A percentile compares a stretch with the other conserved stretches of the same genome.
Evolutionary conservation across 1,140 invertebrate genomes (phyloP).

Genomic region (Episyrphus balteatus): DNA sequence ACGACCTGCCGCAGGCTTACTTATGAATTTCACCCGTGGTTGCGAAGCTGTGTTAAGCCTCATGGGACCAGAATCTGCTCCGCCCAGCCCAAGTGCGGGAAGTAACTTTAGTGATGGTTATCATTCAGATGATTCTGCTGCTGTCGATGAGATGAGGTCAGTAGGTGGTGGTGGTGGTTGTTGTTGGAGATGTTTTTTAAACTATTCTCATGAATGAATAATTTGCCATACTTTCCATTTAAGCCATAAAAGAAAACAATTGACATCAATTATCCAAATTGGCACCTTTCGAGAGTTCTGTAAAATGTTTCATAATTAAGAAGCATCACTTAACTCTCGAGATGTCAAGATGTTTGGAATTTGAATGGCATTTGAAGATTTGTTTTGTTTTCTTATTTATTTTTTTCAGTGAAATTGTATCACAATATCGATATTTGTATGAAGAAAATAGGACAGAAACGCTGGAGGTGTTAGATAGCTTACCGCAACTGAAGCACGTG

Average conservation of each 20-base stretch:
- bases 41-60: constrained; percentile 66
- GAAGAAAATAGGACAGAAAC: constrained; percentile 72
- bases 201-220: no score
- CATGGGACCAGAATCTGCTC: constrained; percentile 45
- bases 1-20: constrained; percentile 59
- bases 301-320: constrained; percentile 6
- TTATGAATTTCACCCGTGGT: constrained; percentile 75
- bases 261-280: no score
- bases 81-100: constrained; percentile 15
- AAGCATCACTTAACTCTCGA: no score
- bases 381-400: constrained; percentile 2
- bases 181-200: no score
- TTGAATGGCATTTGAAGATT: not conserved
- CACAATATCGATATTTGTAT: constrained; percentile 74
- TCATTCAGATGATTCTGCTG: constrained; percentile 69
- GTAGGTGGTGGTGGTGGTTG: not conserved
- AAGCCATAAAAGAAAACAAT: not conserved
- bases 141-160: constrained; percentile 50
- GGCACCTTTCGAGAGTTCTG: constrained; percentile 1
- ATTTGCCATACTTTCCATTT: no score
- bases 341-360: no score
- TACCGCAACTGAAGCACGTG: constrained; percentile 65
- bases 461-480: constrained; percentile 66
- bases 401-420: constrained; percentile 49
- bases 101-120: constrained; percentile 56